Percentiles rank a stretch among this genome's conserved stretches.
Evolutionary conservation across 2,888 invertebrate species (phyloP).

Genomic region (Nomada hirtipes): DNA sequence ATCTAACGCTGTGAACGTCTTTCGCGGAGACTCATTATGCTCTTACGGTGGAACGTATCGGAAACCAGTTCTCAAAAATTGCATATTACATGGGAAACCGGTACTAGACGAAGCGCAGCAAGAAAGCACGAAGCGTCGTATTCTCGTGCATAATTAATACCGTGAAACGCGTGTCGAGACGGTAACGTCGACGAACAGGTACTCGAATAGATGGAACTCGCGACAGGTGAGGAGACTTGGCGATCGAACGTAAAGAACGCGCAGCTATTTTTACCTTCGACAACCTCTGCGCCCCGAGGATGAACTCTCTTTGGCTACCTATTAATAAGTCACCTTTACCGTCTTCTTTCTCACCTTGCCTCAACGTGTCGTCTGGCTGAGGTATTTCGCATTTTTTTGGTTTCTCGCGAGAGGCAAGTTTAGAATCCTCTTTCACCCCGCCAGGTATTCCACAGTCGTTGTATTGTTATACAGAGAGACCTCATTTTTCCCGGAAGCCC

Average conservation of each 20-base stretch:
- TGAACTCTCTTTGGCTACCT: constrained; percentile 26
- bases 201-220: constrained; percentile 20
- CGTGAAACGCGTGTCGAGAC: neutral
- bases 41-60: neutral
- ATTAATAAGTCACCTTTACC: constrained; percentile 26
- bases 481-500: constrained; percentile 49
- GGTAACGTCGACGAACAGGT: constrained; percentile 1
- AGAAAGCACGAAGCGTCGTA: neutral
- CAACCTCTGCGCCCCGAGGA: constrained; percentile 33
- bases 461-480: constrained; percentile 33
- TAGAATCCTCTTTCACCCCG: constrained; percentile 38
- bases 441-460: constrained; percentile 17
- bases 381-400: constrained; percentile 54
- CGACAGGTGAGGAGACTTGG: constrained; percentile 6
- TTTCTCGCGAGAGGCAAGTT: constrained; percentile 33
- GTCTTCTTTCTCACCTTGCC: constrained; percentile 8
- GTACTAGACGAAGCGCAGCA: neutral
- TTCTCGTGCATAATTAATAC: constrained; percentile 25
- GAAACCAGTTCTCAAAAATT: constrained; percentile 23
- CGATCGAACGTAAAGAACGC: neutral
- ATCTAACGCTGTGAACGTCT: neutral
- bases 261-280: neutral
- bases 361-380: constrained; percentile 20
- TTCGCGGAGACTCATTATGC: neutral
- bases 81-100: neutral